Percentiles rank a stretch among this genome's conserved stretches.
phyloP scores from a whole-genome alignment of 2,888 invertebrate species.

The Drosophila flavopinicola region DNA sequence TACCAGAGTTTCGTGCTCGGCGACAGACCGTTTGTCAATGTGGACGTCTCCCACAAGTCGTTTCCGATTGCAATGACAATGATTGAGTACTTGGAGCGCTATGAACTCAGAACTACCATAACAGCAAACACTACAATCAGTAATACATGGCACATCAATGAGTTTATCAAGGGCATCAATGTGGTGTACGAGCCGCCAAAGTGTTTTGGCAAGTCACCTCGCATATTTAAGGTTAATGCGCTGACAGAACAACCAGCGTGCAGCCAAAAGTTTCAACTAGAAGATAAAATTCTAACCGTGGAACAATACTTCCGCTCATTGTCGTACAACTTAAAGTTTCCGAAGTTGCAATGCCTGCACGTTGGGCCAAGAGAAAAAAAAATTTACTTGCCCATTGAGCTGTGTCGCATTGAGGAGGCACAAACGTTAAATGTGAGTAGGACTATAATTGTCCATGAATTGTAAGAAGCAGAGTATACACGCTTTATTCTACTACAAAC shows the following conservation, averaged over 20 bases:
- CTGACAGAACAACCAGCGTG: conserved; percentile 75
- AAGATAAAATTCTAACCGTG: conserved; percentile 83
- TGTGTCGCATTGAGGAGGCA: conserved; percentile 91
- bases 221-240: conserved; percentile 70
- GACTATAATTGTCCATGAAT: too few relatives aligned
- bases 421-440: conserved; percentile 87
- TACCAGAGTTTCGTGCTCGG: conserved; percentile 97
- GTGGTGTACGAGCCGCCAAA: conserved; percentile 77
- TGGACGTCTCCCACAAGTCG: conserved; percentile 94
- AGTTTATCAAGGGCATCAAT: conserved; percentile 72
- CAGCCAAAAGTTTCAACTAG: conserved; percentile 81
- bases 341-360: conserved; percentile 92
- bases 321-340: conserved; percentile 85
- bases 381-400: conserved; percentile 93
- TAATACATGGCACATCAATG: conserved; percentile 7
- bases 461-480: too few relatives aligned
- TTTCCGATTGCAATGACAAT: conserved; percentile 87
- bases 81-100: conserved; percentile 84
- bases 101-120: conserved; percentile 38
- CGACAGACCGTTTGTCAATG: conserved; percentile 94
- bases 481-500: too few relatives aligned
- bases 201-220: conserved; percentile 60
- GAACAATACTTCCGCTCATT: conserved; percentile 72
- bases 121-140: conserved; percentile 15
- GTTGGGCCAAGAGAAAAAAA: conserved; percentile 89